Percentiles rank a stretch among this genome's conserved stretches.
Evolutionary conservation across 2,888 invertebrate genomes (phyloP).

Genomic region (Napeogenes sylphis): DNA sequence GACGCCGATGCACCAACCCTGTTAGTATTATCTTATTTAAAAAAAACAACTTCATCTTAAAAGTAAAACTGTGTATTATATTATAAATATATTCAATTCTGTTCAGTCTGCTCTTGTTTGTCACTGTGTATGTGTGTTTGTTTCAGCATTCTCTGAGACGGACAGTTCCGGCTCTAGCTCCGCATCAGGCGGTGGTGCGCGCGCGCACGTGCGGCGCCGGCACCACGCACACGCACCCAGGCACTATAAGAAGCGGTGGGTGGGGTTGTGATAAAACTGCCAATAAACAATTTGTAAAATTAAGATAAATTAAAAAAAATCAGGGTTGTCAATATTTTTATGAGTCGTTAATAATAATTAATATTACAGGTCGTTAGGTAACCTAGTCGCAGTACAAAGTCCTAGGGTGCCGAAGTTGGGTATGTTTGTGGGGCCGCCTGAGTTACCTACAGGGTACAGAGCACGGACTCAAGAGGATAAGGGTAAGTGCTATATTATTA

Average conservation of each 20-base stretch:
- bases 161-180: conserved; percentile 92
- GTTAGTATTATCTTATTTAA: conserved; percentile 44
- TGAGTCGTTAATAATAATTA: too few relatives aligned
- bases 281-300: too few relatives aligned
- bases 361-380: conserved; percentile 59
- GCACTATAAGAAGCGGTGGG: conserved; percentile 67
- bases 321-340: too few relatives aligned
- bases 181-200: conserved; percentile 64
- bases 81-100: neutral
- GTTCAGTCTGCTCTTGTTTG: neutral
- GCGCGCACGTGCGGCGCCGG: conserved; percentile 43
- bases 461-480: conserved; percentile 73
- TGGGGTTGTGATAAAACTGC: too few relatives aligned
- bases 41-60: too few relatives aligned
- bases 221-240: conserved; percentile 55
- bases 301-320: too few relatives aligned
- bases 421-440: conserved; percentile 81
- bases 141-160: conserved; percentile 88
- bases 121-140: neutral
- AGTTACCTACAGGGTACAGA: conserved; percentile 77
- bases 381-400: conserved; percentile 87
- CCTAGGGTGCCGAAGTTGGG: conserved; percentile 87
- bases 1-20: conserved; percentile 65
- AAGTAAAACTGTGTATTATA: too few relatives aligned
- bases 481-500: conserved; percentile 42